Conservation (phyloP, 2,113 vertebrate genomes). For the Tringa solitaria region DNA sequence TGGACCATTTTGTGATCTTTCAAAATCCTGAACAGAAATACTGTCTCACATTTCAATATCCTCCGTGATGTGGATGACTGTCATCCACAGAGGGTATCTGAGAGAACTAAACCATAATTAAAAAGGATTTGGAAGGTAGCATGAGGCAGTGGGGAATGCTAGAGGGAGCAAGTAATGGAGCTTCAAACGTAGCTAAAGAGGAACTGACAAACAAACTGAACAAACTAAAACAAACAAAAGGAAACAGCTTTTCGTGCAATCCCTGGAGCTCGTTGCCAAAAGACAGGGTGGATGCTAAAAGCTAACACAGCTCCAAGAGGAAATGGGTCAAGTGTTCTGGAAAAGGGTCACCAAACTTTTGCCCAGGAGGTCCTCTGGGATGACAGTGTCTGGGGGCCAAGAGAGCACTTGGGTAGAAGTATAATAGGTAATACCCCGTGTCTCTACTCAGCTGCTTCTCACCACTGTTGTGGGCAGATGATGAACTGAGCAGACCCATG, state of each 20-base stretch:
- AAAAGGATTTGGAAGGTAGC: neutral
- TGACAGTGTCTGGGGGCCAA: neutral
- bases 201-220: neutral
- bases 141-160: neutral
- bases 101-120: rapidly evolving
- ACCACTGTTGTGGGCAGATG: neutral
- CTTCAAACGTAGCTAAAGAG: neutral
- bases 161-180: rapidly evolving
- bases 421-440: rapidly evolving
- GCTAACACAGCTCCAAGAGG: neutral
- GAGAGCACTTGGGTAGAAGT: neutral
- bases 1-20: neutral
- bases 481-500: neutral
- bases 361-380: neutral
- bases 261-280: neutral
- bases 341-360: neutral
- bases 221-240: neutral
- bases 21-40: neutral
- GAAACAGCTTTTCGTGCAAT: neutral
- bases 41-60: neutral
- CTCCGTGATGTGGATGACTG: neutral
- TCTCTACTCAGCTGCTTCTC: neutral
- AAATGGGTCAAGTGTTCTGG: neutral
- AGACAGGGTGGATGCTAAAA: neutral
- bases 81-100: neutral